phyloP scores from a whole-genome alignment of 2,113 vertebrate genomes.

The Oreocharis arfaki region DNA sequence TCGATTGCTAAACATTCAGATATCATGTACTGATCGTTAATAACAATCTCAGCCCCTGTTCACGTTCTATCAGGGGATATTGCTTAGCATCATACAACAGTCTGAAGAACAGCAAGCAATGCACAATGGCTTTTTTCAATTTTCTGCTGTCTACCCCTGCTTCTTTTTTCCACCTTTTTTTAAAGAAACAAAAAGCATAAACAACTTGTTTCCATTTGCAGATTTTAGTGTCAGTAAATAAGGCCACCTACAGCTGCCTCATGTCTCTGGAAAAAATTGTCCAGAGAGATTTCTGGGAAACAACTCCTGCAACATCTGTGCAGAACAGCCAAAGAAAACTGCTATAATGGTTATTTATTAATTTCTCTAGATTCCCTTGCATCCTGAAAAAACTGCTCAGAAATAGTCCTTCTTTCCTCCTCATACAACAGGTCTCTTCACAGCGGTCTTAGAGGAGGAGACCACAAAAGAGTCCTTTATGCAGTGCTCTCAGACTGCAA shows the following conservation, averaged over 20 bases:
- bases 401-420: not conserved
- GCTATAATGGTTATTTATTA: not conserved
- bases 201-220: not conserved
- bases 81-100: not conserved
- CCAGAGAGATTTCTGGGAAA: not conserved
- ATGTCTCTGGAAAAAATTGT: not conserved
- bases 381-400: not conserved
- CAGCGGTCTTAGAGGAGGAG: not conserved
- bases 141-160: fast-evolving
- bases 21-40: not conserved
- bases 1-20: not conserved
- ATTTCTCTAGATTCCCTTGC: not conserved
- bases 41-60: not conserved
- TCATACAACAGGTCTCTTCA: not conserved
- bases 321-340: not conserved
- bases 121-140: not conserved
- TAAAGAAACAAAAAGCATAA: not conserved
- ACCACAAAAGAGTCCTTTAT: not conserved
- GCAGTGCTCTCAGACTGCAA: not conserved
- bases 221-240: not conserved
- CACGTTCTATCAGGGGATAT: not conserved
- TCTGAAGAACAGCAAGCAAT: not conserved
- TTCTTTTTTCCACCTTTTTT: not conserved
- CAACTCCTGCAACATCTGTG: not conserved
- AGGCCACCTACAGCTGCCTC: not conserved